Conservation (phyloP, 1,140 invertebrate species). For the Ylistrum balloti region DNA sequence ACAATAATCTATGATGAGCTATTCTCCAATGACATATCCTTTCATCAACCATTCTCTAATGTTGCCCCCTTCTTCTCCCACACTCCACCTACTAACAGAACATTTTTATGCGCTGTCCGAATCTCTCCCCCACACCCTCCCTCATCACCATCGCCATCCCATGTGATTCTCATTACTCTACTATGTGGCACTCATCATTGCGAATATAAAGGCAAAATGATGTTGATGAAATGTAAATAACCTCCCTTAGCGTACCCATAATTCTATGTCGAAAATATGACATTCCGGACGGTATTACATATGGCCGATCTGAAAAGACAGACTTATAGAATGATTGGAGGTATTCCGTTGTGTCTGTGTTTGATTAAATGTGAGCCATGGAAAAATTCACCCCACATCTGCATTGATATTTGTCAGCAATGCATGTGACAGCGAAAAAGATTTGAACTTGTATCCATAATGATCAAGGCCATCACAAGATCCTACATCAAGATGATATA, state of each 20-base stretch:
- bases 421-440: neutral
- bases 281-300: conserved; percentile 7
- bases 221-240: conserved; percentile 30
- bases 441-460: neutral
- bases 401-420: conserved; percentile 19
- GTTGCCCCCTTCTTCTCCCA: neutral
- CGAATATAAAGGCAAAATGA: conserved; percentile 1
- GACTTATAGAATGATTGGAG: neutral
- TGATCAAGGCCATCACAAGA: neutral
- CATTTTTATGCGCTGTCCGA: neutral
- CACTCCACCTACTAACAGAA: neutral
- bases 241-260: conserved; percentile 12
- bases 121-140: neutral
- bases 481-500: too few relatives aligned
- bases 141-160: neutral
- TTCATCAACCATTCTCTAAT: neutral
- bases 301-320: neutral
- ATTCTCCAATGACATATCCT: neutral
- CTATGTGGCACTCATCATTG: conserved; percentile 8
- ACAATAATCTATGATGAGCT: neutral
- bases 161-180: neutral
- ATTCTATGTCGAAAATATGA: conserved; percentile 15
- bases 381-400: neutral
- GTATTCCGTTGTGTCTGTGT: neutral
- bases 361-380: neutral